Evolutionary conservation across 2,113 vertebrate genomes (phyloP).

Genomic region (Amphiprion ocellaris): DNA sequence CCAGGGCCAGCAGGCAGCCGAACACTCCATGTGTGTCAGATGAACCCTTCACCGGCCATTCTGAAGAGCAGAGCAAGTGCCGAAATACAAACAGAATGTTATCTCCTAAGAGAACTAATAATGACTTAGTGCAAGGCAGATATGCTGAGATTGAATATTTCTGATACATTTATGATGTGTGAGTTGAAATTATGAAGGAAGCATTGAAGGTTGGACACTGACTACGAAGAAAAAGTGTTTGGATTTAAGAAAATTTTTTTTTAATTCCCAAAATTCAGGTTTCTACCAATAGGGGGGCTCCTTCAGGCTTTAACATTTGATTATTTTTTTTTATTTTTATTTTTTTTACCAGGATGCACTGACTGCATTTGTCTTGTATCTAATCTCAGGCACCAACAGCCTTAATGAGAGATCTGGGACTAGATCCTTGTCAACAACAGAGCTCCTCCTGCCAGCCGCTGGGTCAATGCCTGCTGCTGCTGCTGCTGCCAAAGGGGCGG

Average conservation of each 20-base stretch:
- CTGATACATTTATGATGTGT: constrained; percentile 19
- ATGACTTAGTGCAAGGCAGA: constrained; percentile 10
- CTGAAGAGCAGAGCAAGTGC: constrained; percentile 3
- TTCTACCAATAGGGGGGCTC: constrained; percentile 58
- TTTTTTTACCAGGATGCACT: constrained; percentile 45
- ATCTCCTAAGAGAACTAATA: constrained; percentile 2
- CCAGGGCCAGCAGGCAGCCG: constrained; percentile 52
- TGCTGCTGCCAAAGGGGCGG: constrained; percentile 66
- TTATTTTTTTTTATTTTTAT: not conserved
- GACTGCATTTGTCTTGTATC: constrained; percentile 55
- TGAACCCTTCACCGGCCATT: constrained; percentile 32
- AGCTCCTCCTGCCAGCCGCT: constrained; percentile 65
- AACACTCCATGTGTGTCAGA: constrained; percentile 61
- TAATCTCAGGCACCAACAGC: constrained; percentile 73
- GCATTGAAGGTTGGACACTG: not conserved
- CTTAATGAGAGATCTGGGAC: constrained; percentile 77
- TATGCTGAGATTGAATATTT: constrained; percentile 21
- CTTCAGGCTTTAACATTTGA: constrained; percentile 13
- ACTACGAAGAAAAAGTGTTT: not conserved
- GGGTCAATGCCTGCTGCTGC: constrained; percentile 65
- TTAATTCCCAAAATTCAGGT: constrained; percentile 15
- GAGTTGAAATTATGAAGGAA: constrained; percentile 11
- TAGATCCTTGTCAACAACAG: constrained; percentile 72
- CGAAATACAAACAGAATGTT: constrained; percentile 2
- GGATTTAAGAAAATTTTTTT: not conserved